Percentiles rank a stretch among this genome's conserved stretches.
Conservation (phyloP, 2,888 invertebrate genomes). For the Cantharis flavilabris region DNA sequence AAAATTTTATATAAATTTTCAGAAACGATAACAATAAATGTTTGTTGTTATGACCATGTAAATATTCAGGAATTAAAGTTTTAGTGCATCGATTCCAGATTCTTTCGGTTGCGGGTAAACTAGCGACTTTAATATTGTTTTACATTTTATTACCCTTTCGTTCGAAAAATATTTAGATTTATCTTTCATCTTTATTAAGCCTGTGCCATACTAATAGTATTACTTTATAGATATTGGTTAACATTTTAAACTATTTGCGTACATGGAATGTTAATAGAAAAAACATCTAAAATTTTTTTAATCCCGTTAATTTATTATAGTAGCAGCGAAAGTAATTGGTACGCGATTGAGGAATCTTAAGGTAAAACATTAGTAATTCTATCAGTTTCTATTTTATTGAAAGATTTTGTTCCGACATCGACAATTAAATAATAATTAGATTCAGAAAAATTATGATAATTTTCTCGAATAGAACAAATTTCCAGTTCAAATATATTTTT, state of each 20-base stretch:
- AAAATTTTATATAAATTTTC: conserved; percentile 14
- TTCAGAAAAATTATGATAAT: too few species aligned
- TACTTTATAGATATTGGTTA: conserved; percentile 11
- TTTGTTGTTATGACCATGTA: conserved; percentile 19
- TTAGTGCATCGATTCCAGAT: conserved; percentile 30
- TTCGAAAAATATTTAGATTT: conserved; percentile 13
- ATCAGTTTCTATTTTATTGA: too few species aligned
- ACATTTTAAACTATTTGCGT: background rate
- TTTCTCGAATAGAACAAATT: too few species aligned
- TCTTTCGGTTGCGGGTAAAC: conserved; percentile 11
- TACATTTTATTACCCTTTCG: conserved; percentile 20
- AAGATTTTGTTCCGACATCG: too few species aligned
- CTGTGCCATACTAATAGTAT: background rate
- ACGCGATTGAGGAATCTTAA: background rate
- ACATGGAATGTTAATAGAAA: background rate
- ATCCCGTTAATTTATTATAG: background rate
- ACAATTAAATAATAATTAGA: too few species aligned
- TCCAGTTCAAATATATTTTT: too few species aligned
- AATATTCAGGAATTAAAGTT: conserved; percentile 18
- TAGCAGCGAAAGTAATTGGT: background rate
- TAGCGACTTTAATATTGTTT: conserved; percentile 24
- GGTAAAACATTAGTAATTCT: too few species aligned
- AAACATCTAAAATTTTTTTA: background rate
- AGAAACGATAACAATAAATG: conserved; percentile 29
- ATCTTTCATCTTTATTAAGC: conserved; percentile 25